Percentiles rank a stretch among this genome's conserved stretches.
Evolutionary conservation across 2,888 invertebrate genomes (phyloP).

Genomic region (Lumbricus terrestris): DNA sequence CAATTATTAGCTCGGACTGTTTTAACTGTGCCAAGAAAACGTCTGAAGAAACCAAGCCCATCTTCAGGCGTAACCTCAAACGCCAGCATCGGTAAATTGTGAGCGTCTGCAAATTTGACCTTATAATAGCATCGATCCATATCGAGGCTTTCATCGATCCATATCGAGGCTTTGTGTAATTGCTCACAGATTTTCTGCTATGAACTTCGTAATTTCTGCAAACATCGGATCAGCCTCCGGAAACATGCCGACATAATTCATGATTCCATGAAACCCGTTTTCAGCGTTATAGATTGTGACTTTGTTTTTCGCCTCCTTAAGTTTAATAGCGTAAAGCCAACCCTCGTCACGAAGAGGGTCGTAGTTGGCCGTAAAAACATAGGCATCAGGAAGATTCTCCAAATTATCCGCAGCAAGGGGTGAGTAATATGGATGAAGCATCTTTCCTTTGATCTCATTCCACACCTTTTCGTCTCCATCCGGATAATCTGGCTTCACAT

Average conservation of each 20-base stretch:
- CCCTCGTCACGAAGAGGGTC: constrained; percentile 27
- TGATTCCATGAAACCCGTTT: constrained; percentile 20
- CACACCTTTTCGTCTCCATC: constrained; percentile 13
- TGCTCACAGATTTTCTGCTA: neutral
- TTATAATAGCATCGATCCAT: no score
- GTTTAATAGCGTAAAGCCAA: constrained; percentile 12
- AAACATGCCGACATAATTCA: neutral
- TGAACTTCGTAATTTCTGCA: neutral
- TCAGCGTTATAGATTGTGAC: constrained; percentile 11
- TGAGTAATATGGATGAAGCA: constrained; percentile 11
- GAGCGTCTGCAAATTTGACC: no score
- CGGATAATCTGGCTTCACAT: neutral
- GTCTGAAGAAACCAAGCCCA: no score
- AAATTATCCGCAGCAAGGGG: constrained; percentile 18
- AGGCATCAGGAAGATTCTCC: constrained; percentile 19
- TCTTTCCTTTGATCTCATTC: constrained; percentile 14
- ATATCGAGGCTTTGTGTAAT: neutral
- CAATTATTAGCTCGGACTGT: no score
- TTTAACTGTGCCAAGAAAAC: no score
- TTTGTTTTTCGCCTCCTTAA: constrained; percentile 6
- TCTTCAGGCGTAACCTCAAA: no score
- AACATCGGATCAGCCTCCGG: neutral
- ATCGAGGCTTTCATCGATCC: no score
- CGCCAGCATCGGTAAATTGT: no score
- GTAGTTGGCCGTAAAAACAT: constrained; percentile 17